Conservation (phyloP, 2,797 vertebrate genomes). For the Halcyon chelicuti region DNA sequence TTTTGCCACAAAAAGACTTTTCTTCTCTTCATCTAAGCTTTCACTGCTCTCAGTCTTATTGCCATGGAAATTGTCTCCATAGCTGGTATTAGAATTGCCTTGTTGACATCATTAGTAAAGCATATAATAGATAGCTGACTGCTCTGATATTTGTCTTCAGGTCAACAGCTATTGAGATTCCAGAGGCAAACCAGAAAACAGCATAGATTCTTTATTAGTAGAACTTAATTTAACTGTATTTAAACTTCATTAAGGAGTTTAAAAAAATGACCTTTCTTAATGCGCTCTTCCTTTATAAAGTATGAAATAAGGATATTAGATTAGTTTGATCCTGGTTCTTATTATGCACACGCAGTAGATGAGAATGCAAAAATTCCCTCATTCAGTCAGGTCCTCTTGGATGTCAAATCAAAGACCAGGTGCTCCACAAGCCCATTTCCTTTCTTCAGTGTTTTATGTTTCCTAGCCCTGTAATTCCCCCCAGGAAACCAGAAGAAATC, state of each 20-base stretch:
- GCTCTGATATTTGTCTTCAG: conserved; percentile 30
- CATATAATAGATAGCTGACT: neutral
- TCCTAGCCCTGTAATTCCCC: conserved; percentile 58
- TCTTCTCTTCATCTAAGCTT: neutral
- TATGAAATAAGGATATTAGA: conserved; percentile 40
- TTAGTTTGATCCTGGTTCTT: conserved; percentile 52
- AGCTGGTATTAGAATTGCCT: neutral
- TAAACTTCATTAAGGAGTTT: conserved; percentile 48
- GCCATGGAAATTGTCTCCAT: neutral
- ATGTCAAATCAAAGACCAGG: conserved; percentile 69
- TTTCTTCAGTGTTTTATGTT: conserved; percentile 63
- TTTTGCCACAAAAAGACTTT: neutral
- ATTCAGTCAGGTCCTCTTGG: neutral
- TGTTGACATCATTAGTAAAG: conserved; percentile 45
- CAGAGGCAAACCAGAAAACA: conserved; percentile 24
- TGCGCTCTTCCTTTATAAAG: conserved; percentile 37
- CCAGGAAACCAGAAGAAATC: conserved; percentile 60
- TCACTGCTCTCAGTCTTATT: neutral
- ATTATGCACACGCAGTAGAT: conserved; percentile 36
- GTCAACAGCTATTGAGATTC: conserved; percentile 34
- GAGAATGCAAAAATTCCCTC: conserved; percentile 40
- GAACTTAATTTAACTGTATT: conserved; percentile 54
- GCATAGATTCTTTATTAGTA: neutral
- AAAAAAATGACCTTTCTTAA: conserved; percentile 11
- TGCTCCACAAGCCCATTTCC: conserved; percentile 66